These are phyloP conservation scores for Aromia moschata DNA, from an alignment of 2,888 invertebrate genomes.

Conservation along the genomic window DNA sequence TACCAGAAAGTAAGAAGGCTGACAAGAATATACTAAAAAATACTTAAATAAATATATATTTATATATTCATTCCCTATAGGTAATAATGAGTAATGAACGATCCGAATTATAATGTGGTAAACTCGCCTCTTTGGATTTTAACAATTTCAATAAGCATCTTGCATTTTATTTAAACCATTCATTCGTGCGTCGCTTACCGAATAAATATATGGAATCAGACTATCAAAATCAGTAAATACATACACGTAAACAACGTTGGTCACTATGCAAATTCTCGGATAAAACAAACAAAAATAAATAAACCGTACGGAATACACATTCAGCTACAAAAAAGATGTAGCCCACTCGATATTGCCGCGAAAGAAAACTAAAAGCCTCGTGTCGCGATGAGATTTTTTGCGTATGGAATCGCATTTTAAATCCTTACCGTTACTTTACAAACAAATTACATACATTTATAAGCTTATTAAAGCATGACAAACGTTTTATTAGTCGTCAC, in stretches of 20 bases:
- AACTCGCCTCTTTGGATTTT: too few relatives aligned
- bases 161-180: too few relatives aligned
- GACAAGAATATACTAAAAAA: too few relatives aligned
- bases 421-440: constrained; percentile 54
- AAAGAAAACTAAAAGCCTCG: constrained; percentile 45
- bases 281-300: constrained; percentile 21
- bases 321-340: constrained; percentile 32
- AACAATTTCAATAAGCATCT: too few relatives aligned
- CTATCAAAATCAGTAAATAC: constrained; percentile 16
- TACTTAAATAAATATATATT: too few relatives aligned
- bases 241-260: constrained; percentile 11
- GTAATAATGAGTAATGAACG: too few relatives aligned
- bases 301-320: constrained; percentile 33
- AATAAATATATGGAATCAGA: neutral
- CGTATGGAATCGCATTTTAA: constrained; percentile 49
- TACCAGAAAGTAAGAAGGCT: too few relatives aligned
- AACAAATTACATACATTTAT: constrained; percentile 60
- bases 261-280: constrained; percentile 13
- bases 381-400: constrained; percentile 43
- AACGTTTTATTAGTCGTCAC: constrained; percentile 32
- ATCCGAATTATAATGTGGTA: too few relatives aligned
- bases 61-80: too few relatives aligned
- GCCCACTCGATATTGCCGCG: constrained; percentile 41
- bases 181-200: too few relatives aligned
- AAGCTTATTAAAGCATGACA: constrained; percentile 59